These are phyloP conservation scores for Plecotus auritus DNA, from an alignment of 2,113 vertebrate genomes.

Conservation along the genomic window DNA sequence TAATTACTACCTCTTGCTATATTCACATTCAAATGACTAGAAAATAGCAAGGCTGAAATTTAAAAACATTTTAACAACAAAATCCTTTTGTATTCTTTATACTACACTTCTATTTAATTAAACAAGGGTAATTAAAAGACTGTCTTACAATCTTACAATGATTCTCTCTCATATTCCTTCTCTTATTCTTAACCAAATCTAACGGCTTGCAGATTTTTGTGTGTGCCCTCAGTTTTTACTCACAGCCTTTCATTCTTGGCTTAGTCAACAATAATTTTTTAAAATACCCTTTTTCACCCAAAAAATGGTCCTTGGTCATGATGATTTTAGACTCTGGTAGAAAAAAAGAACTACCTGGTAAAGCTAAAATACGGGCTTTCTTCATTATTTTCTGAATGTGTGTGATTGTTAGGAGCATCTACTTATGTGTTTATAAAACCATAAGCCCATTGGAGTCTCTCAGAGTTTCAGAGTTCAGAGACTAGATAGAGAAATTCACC, in stretches of 20 bases:
- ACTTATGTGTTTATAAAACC: not conserved
- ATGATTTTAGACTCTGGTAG: not conserved
- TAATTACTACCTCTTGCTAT: not conserved
- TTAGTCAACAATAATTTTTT: conserved; percentile 1
- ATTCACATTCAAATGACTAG: not conserved
- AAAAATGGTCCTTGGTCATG: not conserved
- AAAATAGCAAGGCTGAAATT: not conserved
- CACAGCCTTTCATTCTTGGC: not conserved
- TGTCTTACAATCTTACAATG: not conserved
- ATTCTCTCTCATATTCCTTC: not conserved
- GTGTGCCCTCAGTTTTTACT: not conserved
- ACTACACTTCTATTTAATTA: conserved; percentile 5
- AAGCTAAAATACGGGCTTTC: not conserved
- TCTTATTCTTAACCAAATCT: not conserved
- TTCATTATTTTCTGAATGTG: not conserved
- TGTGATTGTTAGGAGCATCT: not conserved
- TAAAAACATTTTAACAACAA: not conserved
- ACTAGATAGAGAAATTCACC: not conserved
- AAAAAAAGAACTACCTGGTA: not conserved
- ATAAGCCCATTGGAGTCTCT: not conserved
- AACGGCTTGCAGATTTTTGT: not conserved
- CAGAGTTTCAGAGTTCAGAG: not conserved
- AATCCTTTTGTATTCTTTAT: not conserved
- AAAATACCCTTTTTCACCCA: not conserved
- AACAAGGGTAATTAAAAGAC: not conserved